Base-by-base conservation (phyloP, 2,888 invertebrate genomes). In the Meandrusa payeni region DNA sequence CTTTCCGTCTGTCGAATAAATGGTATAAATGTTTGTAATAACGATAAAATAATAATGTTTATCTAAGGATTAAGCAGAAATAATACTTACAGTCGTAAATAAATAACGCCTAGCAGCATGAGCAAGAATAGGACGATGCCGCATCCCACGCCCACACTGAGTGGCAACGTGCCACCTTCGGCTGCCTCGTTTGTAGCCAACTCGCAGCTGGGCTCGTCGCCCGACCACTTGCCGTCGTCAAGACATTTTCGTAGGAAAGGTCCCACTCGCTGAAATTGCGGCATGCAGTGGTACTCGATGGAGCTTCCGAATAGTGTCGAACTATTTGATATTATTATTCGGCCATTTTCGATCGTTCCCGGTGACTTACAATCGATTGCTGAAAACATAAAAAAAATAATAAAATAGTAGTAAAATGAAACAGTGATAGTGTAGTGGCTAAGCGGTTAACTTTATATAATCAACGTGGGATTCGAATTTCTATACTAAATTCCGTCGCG, bases 241-340 rank as follows among this genome's bases (percentile, higher is more conserved):
- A 92, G 87, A 66, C 97, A 97, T 65, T 95, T 95, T 46, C 97
- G 89, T 10, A 95, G 76, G 69, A 95, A 94, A 0, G 94, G 93
- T 0, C 97, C 97, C 0, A 93, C 91, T 5, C 95, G 89, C 64
- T 94, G 93, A 79, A 90, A 96, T 59, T 93, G 94, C 1, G 96
- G 96, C 42, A 96, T 76, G 67, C 97, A 97, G 66, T 96, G 96
- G 72, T 97, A 97, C 69, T 97, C 97, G 1, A 95, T 93, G 0
- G 94, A 93, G 39, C 95, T 95, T 17, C 94, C 94, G 69, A 93
- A 97, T 0, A 92, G 87, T 0, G 95, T 95, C 0, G 95, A 93
- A 33, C 93, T 93, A 65, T 97, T 97, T 44, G 95, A 92, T 20
- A 95, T 91, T 56, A 96, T 95, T 9, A 96, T 93, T 42, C 96